Base-by-base conservation (phyloP, 2,797 vertebrate genomes). In the Brachyrhaphis roseni region DNA sequence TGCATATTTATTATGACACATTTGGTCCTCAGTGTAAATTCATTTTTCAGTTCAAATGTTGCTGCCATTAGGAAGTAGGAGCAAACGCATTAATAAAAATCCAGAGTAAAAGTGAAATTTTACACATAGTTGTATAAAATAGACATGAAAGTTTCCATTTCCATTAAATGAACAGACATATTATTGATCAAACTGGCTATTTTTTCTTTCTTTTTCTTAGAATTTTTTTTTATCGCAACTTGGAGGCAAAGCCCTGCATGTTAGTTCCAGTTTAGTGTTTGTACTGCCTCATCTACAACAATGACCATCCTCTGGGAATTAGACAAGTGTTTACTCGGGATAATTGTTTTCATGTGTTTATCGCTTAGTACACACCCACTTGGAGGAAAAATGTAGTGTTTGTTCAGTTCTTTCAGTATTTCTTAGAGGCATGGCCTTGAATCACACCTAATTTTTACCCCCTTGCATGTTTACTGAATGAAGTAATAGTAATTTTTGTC, bases 231-330 rank as follows among this genome's bases (percentile, higher is more conserved):
- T 1, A 70, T n/a, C 23, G n/a, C 5, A 43, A 72, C 43, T 51
- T 18, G 16, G 39, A 57, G 55, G 18, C 41, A 71, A 49, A 84
- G 59, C 31, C 41, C 72, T 66, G 47, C 34, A 64, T 81, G 55
- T 70, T 72, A 74, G 68, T 74, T 72, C 51, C 62, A 74, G 34
- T 86, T 84, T 70, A 74, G 68, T 80, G 66, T 86, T 77, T 72
- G n/a, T 55, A 26, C 41, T 62, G 72, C 31, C 12, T 79, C 36
- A 51, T 53, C 71, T 74, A 23, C 62, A 77, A 31, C 75, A 76
- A 51, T 87, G 84, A 87, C 82, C 78, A 13, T 87, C 86, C 81
- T 71, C 53, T 8, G 85, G 85, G 87, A 91, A 76, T 78, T 57
- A 47, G 36, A 57, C 3, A 0, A 34, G 62, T 80, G 83, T 87